These are phyloP conservation scores for Scaptomyza cyrtandrae DNA, from an alignment of 2,888 invertebrate genomes.

Conservation along the genomic window DNA sequence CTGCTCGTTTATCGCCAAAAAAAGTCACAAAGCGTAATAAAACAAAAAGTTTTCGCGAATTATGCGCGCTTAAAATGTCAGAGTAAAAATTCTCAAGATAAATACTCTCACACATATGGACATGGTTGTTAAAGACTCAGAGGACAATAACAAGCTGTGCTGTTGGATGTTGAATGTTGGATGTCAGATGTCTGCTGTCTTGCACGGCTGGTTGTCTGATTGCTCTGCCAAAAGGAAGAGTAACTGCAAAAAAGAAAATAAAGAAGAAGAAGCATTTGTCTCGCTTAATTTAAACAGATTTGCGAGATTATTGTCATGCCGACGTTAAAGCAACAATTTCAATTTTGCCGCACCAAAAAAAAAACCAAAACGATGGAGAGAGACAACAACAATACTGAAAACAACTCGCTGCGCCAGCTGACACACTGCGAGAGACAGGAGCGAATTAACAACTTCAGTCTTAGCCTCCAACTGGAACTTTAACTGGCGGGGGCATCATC, in stretches of 20 bases:
- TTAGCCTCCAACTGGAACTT: conserved; percentile 16
- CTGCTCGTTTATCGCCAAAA: conserved; percentile 7
- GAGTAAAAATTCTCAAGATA: conserved; percentile 45
- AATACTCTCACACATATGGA: conserved; percentile 53
- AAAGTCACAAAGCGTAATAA: conserved; percentile 20
- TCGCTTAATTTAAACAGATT: conserved; percentile 82
- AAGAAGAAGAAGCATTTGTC: conserved; percentile 77
- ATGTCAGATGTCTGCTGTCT: conserved; percentile 20
- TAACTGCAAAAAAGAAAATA: conserved; percentile 15
- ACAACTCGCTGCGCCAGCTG: conserved; percentile 49
- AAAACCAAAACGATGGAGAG: neutral
- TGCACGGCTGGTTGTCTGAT: conserved; percentile 41
- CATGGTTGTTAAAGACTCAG: conserved; percentile 37
- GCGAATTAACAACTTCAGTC: conserved; percentile 71
- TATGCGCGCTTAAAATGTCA: conserved; percentile 35
- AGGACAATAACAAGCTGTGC: conserved; percentile 31
- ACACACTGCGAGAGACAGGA: conserved; percentile 50
- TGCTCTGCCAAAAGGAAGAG: conserved; percentile 43
- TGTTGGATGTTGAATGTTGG: neutral
- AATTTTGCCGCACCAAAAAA: conserved; percentile 60
- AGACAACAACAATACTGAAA: conserved; percentile 2
- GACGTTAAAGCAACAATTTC: conserved; percentile 80
- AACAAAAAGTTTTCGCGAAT: conserved; percentile 21
- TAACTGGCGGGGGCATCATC: conserved; percentile 29
- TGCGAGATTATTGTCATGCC: conserved; percentile 82